Evolutionary conservation across 2,888 invertebrate species (phyloP), one percentile per base, ranked within the genome.

Genomic region (Diaperis boleti): DNA sequence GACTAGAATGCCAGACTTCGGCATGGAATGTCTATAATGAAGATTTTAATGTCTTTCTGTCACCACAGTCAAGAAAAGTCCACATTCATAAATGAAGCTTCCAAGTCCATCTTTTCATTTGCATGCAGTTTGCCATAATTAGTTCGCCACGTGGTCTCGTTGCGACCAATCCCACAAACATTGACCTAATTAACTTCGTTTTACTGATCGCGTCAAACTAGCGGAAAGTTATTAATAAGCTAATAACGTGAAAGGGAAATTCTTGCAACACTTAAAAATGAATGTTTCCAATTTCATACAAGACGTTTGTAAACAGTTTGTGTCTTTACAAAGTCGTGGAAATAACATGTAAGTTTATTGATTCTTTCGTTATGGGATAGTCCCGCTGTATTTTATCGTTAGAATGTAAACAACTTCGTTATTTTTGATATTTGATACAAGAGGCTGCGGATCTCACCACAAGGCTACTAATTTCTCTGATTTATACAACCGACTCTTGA

Each of bases 321-420:
- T 13, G 14, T 11, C 14, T 26, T 13, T n/a, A 29, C 15, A 39
- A 39, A n/a, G n/a, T n/a, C n/a, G n/a, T n/a, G n/a, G n/a, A n/a
- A 54, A 14, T 26, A 39, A 14, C 54, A 29, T 54, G 31, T 15
- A 41, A 29, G 11, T 13, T 26, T 54, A 54, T 54, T 41, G 54
- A 54, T 54, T 54, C 29, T 50, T 50, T 39, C 8, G 33, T 45
- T 45, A 29, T 42, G 17, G 15, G 33, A 44, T 50, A 49, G n/a
- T 17, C 33, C 6, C 26, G 22, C 11, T 26, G 6, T 6, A 49
- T 29, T 18, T 55, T 55, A 18, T 55, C 31, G 18, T 44, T 54
- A 33, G 33, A 44, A 33, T 55, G 42, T 44, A 55, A 55, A 55
- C 55, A 55, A 41, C 22, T 26, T 55, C 33, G 31, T 55, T 55